phyloP scores from a whole-genome alignment of 2,797 vertebrate genomes.

The Momotus momota region DNA sequence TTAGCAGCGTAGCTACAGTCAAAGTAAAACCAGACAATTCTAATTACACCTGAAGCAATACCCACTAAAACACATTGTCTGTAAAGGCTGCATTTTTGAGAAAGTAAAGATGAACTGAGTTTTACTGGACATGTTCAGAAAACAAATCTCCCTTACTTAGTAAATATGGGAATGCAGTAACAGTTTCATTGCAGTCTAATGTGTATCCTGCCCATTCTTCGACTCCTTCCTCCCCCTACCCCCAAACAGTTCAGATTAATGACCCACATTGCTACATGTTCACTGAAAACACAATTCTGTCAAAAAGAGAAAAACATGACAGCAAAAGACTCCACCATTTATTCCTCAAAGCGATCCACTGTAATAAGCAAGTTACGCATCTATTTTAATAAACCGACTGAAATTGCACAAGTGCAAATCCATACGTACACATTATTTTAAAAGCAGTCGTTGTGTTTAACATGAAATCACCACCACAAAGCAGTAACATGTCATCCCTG shows the following conservation, averaged over 20 bases:
- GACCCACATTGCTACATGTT: background rate
- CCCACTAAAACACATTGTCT: background rate
- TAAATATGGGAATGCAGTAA: background rate
- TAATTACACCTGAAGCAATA: background rate
- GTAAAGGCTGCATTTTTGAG: background rate
- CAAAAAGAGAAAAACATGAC: accelerated
- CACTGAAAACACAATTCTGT: background rate
- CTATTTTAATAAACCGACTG: background rate
- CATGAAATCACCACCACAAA: background rate
- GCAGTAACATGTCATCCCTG: background rate
- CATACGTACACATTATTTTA: accelerated
- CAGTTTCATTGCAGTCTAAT: background rate
- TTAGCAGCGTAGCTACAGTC: background rate
- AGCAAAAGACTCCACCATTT: background rate
- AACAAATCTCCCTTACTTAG: background rate
- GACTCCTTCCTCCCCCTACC: background rate
- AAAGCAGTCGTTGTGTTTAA: background rate
- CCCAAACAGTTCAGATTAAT: background rate
- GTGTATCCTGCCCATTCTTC: accelerated
- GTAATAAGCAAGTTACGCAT: background rate
- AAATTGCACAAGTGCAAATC: background rate
- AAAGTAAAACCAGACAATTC: background rate
- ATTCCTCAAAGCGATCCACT: background rate
- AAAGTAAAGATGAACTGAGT: background rate
- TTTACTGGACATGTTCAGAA: background rate